Evolutionary conservation across 92 coral and sea anemone species (phyloP), one percentile per base, ranked within the genome.

Genomic region (Porites rus): DNA sequence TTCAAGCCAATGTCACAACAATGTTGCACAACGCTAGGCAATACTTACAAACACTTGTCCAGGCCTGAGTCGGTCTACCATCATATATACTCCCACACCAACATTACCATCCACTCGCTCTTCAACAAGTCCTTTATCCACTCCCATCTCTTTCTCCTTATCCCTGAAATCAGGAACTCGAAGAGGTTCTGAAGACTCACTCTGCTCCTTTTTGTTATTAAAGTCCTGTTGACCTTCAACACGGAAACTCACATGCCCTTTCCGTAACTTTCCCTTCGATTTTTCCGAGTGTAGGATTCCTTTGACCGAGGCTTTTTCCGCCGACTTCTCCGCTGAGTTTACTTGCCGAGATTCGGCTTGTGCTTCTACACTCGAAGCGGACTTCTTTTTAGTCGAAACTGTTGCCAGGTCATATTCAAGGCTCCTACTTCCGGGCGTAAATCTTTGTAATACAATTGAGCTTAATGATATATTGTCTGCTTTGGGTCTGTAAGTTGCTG

Each of bases 51-150:
- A 94, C 54, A 91, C 86, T 43, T 88, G 80, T 59, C 98, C 98
- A 25, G 94, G 85, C 5, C 74, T 84, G 10, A 94, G 91, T 68
- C 94, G 91, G 24, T 94, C 98, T 17, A 94, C 84, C 74, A 77
- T 90, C 98, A 94, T 90, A 64, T 81, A 94, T 14, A 94, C 98
- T 10, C 98, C 98, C 21, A 94, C 94, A 28, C 98, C 98, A 25
- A 88, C 81, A 20, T 74, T 88, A 22, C 79, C 88, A 12, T 65
- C 82, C n/a, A 8, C 22, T 4, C 17, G 43, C 3, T 71, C 80
- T 7, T 53, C 64, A 21, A 74, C 22, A 62, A 74, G 21, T 22
- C 83, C 90, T 10, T 75, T 79, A n/a, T 76, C 89, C 64, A 65
- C 82, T 8, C 38, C 54, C 53, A 46, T 9, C 24, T 74, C 62